phyloP scores from a whole-genome alignment of 2,113 vertebrate species.

The Ia io region DNA sequence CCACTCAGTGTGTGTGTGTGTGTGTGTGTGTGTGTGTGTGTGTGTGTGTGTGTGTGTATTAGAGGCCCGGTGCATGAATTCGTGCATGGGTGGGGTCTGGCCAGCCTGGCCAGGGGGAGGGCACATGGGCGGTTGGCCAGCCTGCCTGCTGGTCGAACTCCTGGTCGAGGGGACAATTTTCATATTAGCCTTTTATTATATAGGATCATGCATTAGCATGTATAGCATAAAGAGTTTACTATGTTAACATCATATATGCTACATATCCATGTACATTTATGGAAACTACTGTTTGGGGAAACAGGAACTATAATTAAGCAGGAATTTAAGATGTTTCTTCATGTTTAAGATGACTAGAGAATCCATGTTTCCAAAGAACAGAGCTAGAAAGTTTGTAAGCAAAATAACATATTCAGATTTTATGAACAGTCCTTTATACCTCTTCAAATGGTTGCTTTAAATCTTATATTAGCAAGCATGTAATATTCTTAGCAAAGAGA shows the following conservation, averaged over 20 bases:
- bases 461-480: neutral
- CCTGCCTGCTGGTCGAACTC: too few relatives aligned
- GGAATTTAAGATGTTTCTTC: neutral
- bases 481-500: neutral
- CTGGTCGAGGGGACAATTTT: too few relatives aligned
- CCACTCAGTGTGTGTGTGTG: too few relatives aligned
- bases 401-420: neutral
- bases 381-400: neutral
- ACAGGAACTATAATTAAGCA: neutral
- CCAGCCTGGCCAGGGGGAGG: too few relatives aligned
- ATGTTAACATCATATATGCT: neutral
- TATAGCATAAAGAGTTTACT: neutral
- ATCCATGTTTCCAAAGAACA: neutral
- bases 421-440: neutral
- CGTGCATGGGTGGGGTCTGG: too few relatives aligned
- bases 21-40: too few relatives aligned
- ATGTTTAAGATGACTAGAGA: conserved; percentile 7
- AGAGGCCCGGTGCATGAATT: too few relatives aligned
- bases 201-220: neutral
- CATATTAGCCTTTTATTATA: too few relatives aligned
- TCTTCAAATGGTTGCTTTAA: neutral
- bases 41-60: too few relatives aligned
- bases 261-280: neutral
- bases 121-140: too few relatives aligned
- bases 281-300: neutral